Conservation (phyloP, 2,888 invertebrate species). For the Tholera decimalis region DNA sequence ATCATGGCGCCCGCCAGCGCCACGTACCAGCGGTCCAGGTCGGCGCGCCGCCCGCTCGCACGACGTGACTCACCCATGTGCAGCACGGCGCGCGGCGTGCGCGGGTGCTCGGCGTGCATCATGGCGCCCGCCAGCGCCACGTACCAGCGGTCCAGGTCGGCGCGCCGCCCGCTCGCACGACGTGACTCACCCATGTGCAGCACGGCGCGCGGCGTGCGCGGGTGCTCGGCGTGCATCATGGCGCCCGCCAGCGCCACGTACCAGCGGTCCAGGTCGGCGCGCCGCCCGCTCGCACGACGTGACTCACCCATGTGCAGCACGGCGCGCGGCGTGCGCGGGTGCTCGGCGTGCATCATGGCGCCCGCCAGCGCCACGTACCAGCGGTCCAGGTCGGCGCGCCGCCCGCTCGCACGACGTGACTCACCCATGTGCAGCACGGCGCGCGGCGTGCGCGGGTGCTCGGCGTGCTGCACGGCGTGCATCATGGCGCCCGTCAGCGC, state of each 20-base stretch:
- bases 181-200: conserved; percentile 79
- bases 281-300: too few relatives aligned
- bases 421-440: conserved; percentile 56
- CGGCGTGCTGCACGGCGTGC: conserved; percentile 88
- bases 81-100: background rate
- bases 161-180: conserved; percentile 92
- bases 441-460: background rate
- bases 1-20: conserved; percentile 96
- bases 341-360: too few relatives aligned
- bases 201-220: conserved; percentile 95
- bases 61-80: too few relatives aligned
- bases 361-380: too few relatives aligned
- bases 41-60: background rate
- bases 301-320: too few relatives aligned
- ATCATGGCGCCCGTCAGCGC: conserved; percentile 96
- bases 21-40: conserved; percentile 89
- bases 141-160: conserved; percentile 98
- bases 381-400: too few relatives aligned
- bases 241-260: background rate
- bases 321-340: too few relatives aligned
- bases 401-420: too few relatives aligned
- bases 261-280: too few relatives aligned
- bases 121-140: conserved; percentile 95
- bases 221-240: conserved; percentile 65
- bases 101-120: conserved; percentile 93